These are phyloP conservation scores for Brachylomia viminalis DNA, from an alignment of 2,888 invertebrate genomes.

Conservation along the genomic window DNA sequence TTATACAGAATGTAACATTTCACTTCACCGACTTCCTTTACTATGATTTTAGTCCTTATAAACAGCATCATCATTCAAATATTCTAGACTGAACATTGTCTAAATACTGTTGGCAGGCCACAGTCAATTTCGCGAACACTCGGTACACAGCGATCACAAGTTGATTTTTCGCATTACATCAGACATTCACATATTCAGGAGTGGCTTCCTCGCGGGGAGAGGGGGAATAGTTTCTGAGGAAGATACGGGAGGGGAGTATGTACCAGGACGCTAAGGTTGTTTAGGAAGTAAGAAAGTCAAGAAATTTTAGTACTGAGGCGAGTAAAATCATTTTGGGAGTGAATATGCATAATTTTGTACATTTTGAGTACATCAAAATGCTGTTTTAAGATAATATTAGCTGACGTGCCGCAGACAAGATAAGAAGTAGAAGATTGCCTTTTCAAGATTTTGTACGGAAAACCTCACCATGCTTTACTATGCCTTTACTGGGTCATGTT, in stretches of 20 bases:
- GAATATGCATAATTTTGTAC: not conserved
- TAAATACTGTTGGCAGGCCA: conserved; percentile 66
- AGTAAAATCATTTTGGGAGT: not conserved
- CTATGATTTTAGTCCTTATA: not conserved
- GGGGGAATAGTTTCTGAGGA: conserved; percentile 59
- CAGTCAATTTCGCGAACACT: conserved; percentile 73
- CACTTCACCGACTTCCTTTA: not conserved
- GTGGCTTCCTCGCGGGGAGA: conserved; percentile 66
- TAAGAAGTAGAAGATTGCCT: not conserved
- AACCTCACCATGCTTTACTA: too few relatives aligned
- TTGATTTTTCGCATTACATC: conserved; percentile 88
- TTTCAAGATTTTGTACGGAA: too few relatives aligned
- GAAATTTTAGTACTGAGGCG: not conserved
- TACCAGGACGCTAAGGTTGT: not conserved
- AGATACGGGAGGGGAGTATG: conserved; percentile 61
- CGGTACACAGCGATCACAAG: conserved; percentile 80
- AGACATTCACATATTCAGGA: conserved; percentile 82
- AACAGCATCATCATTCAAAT: conserved; percentile 13
- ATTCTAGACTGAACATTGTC: conserved; percentile 45
- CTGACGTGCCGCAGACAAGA: not conserved
- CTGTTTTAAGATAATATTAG: not conserved
- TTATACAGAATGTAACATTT: not conserved
- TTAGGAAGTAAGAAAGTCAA: not conserved
- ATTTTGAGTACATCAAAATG: not conserved
- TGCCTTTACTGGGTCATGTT: too few relatives aligned